phyloP scores from a whole-genome alignment of 2,797 vertebrate genomes.

The Lophius americanus region DNA sequence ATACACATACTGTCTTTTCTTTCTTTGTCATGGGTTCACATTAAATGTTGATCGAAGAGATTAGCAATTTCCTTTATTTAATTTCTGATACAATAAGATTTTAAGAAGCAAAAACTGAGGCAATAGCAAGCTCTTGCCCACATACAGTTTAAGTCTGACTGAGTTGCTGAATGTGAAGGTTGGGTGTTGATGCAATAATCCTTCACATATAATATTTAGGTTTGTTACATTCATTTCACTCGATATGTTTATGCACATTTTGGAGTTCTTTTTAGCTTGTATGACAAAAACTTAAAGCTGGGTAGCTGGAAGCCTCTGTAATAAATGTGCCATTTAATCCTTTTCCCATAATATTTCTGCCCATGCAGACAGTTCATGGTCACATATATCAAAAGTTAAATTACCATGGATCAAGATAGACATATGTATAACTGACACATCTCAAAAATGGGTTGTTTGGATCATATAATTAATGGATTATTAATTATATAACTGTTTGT shows the following conservation, averaged over 20 bases:
- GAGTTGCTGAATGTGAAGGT: slow-evolving; percentile 3
- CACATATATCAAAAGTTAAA: not conserved
- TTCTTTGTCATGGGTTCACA: not conserved
- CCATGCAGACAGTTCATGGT: not conserved
- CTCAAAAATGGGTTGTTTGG: not conserved
- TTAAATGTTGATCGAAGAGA: not conserved
- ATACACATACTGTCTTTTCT: not conserved
- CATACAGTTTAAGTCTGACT: not conserved
- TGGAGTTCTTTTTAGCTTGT: not conserved
- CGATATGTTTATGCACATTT: not conserved
- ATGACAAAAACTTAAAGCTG: not conserved
- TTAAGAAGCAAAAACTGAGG: not conserved
- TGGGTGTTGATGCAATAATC: slow-evolving; percentile 27
- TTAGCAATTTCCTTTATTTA: not conserved
- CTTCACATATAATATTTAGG: slow-evolving; percentile 6
- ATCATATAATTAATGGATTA: not conserved
- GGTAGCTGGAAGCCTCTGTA: not conserved
- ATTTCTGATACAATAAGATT: not conserved
- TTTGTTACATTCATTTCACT: slow-evolving; percentile 4
- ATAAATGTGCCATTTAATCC: not conserved
- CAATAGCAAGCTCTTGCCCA: not conserved
- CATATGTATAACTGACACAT: not conserved
- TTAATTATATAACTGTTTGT: not conserved
- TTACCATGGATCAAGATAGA: not conserved
- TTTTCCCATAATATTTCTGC: not conserved